These are phyloP conservation scores for Leucoraja ocellata DNA, from an alignment of 2,797 vertebrate genomes.

Conservation along the genomic window DNA sequence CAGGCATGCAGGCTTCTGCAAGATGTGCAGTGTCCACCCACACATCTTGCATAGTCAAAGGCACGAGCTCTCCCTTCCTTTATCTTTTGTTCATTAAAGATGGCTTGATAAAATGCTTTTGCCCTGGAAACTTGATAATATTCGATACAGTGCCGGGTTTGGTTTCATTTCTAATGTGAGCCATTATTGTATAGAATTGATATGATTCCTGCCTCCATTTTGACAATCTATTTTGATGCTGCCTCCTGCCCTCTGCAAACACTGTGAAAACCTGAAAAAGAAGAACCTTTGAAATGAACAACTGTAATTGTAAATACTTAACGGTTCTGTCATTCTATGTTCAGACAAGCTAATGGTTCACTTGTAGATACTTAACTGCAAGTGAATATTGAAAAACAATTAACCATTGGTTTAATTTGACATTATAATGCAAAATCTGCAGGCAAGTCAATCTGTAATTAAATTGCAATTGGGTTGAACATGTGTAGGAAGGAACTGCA, in stretches of 20 bases:
- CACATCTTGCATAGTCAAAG: slow-evolving; percentile 36
- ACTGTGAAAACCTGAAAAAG: neutral
- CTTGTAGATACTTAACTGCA: neutral
- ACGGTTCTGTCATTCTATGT: neutral
- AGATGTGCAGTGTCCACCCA: slow-evolving; percentile 32
- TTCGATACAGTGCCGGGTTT: neutral
- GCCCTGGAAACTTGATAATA: neutral
- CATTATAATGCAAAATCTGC: neutral
- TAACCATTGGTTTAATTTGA: neutral
- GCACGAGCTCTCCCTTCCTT: neutral
- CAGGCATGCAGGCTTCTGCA: slow-evolving; percentile 32
- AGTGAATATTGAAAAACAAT: neutral
- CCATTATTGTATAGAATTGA: neutral
- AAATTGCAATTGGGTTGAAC: neutral
- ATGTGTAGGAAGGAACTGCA: no score
- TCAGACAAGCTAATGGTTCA: neutral
- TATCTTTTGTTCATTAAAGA: slow-evolving; percentile 34
- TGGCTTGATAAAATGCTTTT: neutral
- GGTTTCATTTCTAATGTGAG: neutral
- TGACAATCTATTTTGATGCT: neutral
- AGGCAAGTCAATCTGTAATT: neutral
- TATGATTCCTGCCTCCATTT: neutral
- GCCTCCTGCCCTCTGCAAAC: neutral
- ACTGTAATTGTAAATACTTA: neutral
- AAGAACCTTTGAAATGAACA: neutral